Base-by-base conservation (phyloP, 2,797 vertebrate species). In the Enteromius thamalakanensis region DNA sequence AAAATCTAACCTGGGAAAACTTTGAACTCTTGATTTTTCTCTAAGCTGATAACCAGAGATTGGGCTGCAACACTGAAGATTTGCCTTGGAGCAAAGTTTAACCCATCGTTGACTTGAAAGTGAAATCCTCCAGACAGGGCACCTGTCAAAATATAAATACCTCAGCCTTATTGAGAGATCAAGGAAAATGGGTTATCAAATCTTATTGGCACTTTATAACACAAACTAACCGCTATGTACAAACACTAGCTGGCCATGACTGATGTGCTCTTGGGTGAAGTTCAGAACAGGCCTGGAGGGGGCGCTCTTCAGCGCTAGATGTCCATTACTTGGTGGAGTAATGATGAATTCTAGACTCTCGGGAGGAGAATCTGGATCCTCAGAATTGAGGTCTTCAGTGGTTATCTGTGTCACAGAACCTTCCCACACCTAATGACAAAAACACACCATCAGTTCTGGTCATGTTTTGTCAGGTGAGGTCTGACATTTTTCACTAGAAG, bases 71-170 rank as follows among this genome's bases (percentile, higher is more conserved):
- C 93, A 88, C 94, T 97, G 88, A 98, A 98, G 89, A 96, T 96
- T 86, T 97, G 95, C 4, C 87, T 87, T 70, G 96, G 94, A 80
- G 95, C 94, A 80, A 96, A 96, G 91, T 98, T 97, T 87, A 96
- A 88, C 5, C 97, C 96, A 4, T 98, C 97, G 21, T 96, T 98
- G 70, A 98, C 95, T 87, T 98, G 96, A 87, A 98, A 98, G 90
- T 85, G 96, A 92, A 98, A 99, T 67, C 96, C 95, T 77, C 97
- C 97, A 1, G 95, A 95, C 90, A 93, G 84, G 9, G 95, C 89
- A 84, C 97, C 97, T 92, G 75, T 71, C 68, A 51, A 71, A 74
- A 76, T 4, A 80, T 55, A 72, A 60, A 79, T 6, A 26, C 17
- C 32, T 70, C 45, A 80, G 47, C 29, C 34, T 11, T 53, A 23